Evolutionary conservation across 2,113 vertebrate species (phyloP), one percentile per base, ranked within the genome.

Genomic region (Acinonyx jubatus): DNA sequence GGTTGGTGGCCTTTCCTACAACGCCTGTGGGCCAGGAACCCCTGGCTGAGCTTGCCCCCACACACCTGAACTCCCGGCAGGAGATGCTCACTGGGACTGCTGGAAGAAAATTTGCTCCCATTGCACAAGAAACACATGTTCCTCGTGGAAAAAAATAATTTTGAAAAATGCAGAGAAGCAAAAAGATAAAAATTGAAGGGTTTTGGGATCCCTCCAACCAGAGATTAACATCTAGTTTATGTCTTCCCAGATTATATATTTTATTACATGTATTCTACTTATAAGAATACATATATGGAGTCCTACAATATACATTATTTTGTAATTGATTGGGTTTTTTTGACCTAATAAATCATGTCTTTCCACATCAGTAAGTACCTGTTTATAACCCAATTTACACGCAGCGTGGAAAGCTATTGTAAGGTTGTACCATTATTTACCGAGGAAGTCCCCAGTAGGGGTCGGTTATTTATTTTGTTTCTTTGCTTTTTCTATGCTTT

Each of bases 81-180:
- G 66, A 36, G 11, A 50, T 1, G 8, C 4, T 57, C 0, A 0
- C n/a, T 36, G 55, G 91, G 73, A 65, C 1, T 0, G 0, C 16
- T 5, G 48, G 66, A 69, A 61, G 33, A 66, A 69, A 55, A 41
- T 45, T 3, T 50, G 21, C 74, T 89, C 27, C 31, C 25, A 61
- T 3, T 36, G 41, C 55, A 80, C 41, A 69, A 69, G 84, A 65
- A 96, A 61, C 18, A 50, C 33, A 45, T 57, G 4, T 25, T 79
- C 19, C 1, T n/a, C 18, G 33, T 68, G 38, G 65, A 11, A 5
- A 41, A 21, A 68, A 48, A 41, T n/a, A 15, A 2, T 29, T 45
- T 41, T n/a, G 57, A 61, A 87, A n/a, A 91, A 76, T 45, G 65
- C 41, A 81, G 63, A 78, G 55, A 84, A 50, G 78, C 36, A 82